Evolutionary conservation across 2,113 vertebrate genomes (phyloP), one percentile per base, ranked within the genome.

Genomic region (Tenrec ecaudatus): DNA sequence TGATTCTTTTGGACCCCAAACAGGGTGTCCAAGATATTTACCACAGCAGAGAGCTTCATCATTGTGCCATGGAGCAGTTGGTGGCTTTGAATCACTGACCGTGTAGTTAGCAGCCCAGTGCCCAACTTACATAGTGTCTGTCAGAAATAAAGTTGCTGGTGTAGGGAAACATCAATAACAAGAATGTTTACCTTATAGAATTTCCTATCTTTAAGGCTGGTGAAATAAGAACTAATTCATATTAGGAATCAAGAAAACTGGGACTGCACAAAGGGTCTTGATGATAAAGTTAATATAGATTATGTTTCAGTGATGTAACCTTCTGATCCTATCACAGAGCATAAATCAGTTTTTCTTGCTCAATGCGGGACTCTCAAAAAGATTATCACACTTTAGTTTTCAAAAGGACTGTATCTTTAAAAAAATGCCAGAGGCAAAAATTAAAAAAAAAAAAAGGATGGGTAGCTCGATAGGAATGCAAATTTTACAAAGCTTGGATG

Each of bases 401-500:
- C 23, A 79, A 84, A 93, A 94, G 47, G 38, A 12, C 25, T 82
- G 0, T 90, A 33, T 94, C 62, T 95, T 93, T 89, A 82, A 75
- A 94, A 95, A 73, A 93, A 73, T 81, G 91, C 64, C n/a, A 89
- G 53, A 93, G 73, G 22, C 10, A 38, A 33, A 4, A 33, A 82
- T 78, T 33, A 57, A 40, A 12, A 76, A 76, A 94, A 76, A 94
- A 53, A 53, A 8, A 53, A 80, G 10, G n/a, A 82, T 0, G 8
- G 29, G 17, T 69, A 80, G 83, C 60, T 69, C 17, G 66, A 92
- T 78, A 58, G 43, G 78, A 94, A 92, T 83, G 94, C 19, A 96
- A 78, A 88, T 88, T 86, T 88, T 14, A 71, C 90, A 92, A 86
- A 88, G 23, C 86, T 94, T 96, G 58, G 77, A 2, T 81, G 92